Conservation (phyloP, 2,888 invertebrate genomes). For the Epinotia nisella region DNA sequence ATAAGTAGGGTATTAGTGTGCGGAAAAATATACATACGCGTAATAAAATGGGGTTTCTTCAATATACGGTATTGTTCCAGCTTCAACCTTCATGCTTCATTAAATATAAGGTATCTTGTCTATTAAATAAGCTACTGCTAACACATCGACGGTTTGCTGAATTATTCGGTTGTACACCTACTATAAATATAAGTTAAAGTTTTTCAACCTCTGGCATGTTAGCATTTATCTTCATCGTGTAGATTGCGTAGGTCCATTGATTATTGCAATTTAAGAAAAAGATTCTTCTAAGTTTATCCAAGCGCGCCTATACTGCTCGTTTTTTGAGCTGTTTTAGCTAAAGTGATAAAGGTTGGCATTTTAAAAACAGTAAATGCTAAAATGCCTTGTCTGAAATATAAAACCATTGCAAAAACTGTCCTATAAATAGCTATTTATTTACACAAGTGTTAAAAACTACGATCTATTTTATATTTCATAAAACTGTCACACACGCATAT, state of each 20-base stretch:
- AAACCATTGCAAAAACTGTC: background rate
- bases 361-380: constrained; percentile 10
- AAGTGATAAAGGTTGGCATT: background rate
- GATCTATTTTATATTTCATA: constrained; percentile 6
- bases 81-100: constrained; percentile 75
- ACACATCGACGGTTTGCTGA: constrained; percentile 80
- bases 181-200: constrained; percentile 4
- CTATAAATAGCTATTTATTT: constrained; percentile 19
- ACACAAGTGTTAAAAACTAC: constrained; percentile 6
- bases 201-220: background rate
- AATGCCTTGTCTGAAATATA: background rate
- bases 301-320: background rate
- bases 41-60: constrained; percentile 37
- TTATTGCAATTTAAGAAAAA: background rate
- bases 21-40: constrained; percentile 16
- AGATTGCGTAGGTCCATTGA: background rate
- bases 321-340: background rate
- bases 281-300: background rate
- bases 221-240: background rate
- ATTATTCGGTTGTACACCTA: constrained; percentile 53
- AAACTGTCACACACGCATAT: constrained; percentile 28
- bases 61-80: constrained; percentile 73
- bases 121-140: constrained; percentile 63
- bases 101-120: constrained; percentile 46
- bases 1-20: constrained; percentile 11